Evolutionary conservation across 2,113 vertebrate genomes (phyloP), one percentile per base, ranked within the genome.

Genomic region (Urocitellus parryii): DNA sequence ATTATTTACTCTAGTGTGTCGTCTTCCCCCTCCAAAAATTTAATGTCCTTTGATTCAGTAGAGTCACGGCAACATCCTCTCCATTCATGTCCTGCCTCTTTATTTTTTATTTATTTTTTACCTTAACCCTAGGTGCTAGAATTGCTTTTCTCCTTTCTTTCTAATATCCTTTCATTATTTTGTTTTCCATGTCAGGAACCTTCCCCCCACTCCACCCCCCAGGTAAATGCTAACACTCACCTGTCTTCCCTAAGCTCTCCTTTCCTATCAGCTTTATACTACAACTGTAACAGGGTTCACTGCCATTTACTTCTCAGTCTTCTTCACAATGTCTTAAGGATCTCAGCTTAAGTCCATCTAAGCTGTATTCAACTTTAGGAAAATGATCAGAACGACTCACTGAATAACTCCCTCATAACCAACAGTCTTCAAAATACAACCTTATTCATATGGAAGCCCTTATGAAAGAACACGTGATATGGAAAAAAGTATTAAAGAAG

Each of bases 151-250:
- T 25, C 37, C 24, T 67, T 74, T 53, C 11, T 68, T 68, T 20
- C 85, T 92, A 87, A 74, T 48, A 78, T 58, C 42, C 48, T 86
- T 94, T 92, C 65, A 92, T 92, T 61, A 90, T 88, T 81, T 94
- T 81, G 74, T 84, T 94, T 86, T 77, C 76, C 51, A 77, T 72
- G 29, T 88, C 78, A 94, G 77, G 95, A 93, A 61, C 67, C 81
- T 92, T n/a, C 88, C 93, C 80, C 67, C 94, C 39, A 39, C 45
- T 70, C 29, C 18, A 74, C 24, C 61, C 65, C 42, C 39, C 73
- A 86, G 74, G 61, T 53, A 79, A 90, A 48, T 72, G 53, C 68
- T 82, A 61, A 90, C 61, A 72, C 76, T 81, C 24, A 17, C 37
- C 20, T 95, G 37, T 89, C 53, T 81, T 79, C n/a, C 79, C 65